A percentile compares a stretch with the other conserved stretches of the same genome.
These are phyloP conservation scores for Pantala flavescens DNA, from an alignment of 1,140 invertebrate species.

Conservation along the genomic window DNA sequence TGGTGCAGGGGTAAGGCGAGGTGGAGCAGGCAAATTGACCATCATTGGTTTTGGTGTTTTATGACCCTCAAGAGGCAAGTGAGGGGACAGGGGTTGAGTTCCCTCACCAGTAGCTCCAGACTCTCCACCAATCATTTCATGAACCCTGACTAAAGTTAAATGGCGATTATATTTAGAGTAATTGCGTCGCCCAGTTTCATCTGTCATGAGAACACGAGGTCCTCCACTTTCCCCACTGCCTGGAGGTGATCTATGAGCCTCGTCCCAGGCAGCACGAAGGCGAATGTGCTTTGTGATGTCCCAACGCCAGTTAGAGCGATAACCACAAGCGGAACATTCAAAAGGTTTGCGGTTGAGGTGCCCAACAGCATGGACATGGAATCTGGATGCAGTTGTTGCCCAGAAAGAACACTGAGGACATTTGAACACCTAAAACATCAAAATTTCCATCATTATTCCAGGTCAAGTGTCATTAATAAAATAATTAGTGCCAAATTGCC, in stretches of 20 bases:
- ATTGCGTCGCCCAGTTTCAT: conserved; percentile 79
- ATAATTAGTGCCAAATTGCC: too few relatives aligned
- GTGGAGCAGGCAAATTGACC: conserved; percentile 18
- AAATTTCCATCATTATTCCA: too few relatives aligned
- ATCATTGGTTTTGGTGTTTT: conserved; percentile 4
- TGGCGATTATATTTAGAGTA: conserved; percentile 88
- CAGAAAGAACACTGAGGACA: conserved; percentile 84
- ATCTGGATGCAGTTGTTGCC: conserved; percentile 77
- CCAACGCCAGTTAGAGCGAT: conserved; percentile 91
- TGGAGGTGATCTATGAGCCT: conserved; percentile 43
- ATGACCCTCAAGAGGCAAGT: conserved; percentile 10
- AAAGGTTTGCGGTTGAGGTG: conserved; percentile 89
- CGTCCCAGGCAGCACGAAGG: conserved; percentile 72
- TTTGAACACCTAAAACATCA: conserved; percentile 56
- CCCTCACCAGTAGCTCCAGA: neutral
- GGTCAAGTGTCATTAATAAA: too few relatives aligned
- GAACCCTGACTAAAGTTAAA: conserved; percentile 57
- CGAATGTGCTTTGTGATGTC: conserved; percentile 93
- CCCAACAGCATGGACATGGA: conserved; percentile 85
- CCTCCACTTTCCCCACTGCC: conserved; percentile 41
- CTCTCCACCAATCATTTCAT: conserved; percentile 26
- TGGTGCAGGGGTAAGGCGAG: conserved; percentile 21
- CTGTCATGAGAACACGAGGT: conserved; percentile 75
- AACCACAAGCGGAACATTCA: conserved; percentile 86
- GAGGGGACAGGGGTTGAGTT: neutral